Percentiles rank a stretch among this genome's conserved stretches.
phyloP scores from a whole-genome alignment of 2,113 vertebrate species.

The Gnathonemus longibarbis region DNA sequence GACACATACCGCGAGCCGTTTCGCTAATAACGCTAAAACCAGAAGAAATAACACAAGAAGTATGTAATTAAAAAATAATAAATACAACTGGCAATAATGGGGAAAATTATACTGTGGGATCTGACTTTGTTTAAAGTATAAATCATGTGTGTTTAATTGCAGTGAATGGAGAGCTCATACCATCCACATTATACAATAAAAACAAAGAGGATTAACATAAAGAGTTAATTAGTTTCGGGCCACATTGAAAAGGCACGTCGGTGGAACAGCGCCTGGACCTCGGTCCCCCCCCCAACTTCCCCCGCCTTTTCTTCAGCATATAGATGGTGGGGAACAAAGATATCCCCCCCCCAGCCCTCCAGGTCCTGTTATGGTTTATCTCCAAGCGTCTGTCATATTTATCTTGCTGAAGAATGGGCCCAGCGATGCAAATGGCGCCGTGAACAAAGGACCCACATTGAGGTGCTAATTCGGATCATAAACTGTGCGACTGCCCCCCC shows the following conservation, averaged over 20 bases:
- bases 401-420: conserved; percentile 77
- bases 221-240: background rate
- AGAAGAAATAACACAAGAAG: background rate
- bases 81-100: background rate
- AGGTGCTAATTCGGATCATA: conserved; percentile 69
- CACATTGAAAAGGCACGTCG: background rate
- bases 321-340: conserved; percentile 75
- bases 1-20: background rate
- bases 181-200: background rate
- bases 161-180: background rate
- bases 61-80: background rate
- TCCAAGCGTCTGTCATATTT: conserved; percentile 67
- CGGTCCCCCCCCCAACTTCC: background rate
- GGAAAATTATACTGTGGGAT: background rate
- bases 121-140: background rate
- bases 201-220: conserved; percentile 2
- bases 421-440: conserved; percentile 73
- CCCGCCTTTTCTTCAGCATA: conserved; percentile 36
- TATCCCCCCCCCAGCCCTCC: conserved; percentile 61
- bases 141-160: conserved; percentile 3
- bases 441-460: conserved; percentile 76
- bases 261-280: background rate
- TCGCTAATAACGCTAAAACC: background rate
- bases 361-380: conserved; percentile 81
- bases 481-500: conserved; percentile 62